Conservation (phyloP, 2,888 invertebrate genomes). For the Proisotoma minuta region DNA sequence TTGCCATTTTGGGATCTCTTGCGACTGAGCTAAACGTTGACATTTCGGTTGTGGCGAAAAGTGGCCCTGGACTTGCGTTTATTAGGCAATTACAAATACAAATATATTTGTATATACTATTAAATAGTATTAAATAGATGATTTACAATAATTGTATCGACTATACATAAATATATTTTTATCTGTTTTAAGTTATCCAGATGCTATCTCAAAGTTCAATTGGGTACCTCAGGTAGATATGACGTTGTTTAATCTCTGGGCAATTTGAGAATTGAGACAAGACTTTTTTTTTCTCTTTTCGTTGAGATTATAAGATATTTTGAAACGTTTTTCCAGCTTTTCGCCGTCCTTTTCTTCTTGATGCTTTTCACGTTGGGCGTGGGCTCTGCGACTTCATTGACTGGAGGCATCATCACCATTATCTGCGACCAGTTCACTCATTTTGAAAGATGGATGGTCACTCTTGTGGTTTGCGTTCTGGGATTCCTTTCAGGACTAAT, state of each 20-base stretch:
- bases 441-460: constrained; percentile 60
- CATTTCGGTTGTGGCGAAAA: constrained; percentile 62
- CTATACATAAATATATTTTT: background rate
- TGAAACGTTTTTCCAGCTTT: constrained; percentile 60
- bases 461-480: constrained; percentile 56
- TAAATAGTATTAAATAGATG: too few relatives aligned
- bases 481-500: constrained; percentile 60
- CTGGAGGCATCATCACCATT: constrained; percentile 63
- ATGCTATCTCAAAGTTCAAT: constrained; percentile 58
- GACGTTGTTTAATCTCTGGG: too few relatives aligned
- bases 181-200: constrained; percentile 59
- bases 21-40: constrained; percentile 59
- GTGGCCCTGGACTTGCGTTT: constrained; percentile 61
- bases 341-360: constrained; percentile 72
- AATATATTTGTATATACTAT: background rate
- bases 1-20: constrained; percentile 65
- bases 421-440: constrained; percentile 65
- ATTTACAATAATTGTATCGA: background rate
- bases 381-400: constrained; percentile 51
- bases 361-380: constrained; percentile 75
- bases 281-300: too few relatives aligned
- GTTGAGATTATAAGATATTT: too few relatives aligned
- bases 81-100: too few relatives aligned
- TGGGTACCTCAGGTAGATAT: constrained; percentile 34
- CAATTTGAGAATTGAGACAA: too few relatives aligned